Evolutionary conservation across 2,113 vertebrate species (phyloP), one percentile per base, ranked within the genome.

Genomic region (Hemiscyllium ocellatum): DNA sequence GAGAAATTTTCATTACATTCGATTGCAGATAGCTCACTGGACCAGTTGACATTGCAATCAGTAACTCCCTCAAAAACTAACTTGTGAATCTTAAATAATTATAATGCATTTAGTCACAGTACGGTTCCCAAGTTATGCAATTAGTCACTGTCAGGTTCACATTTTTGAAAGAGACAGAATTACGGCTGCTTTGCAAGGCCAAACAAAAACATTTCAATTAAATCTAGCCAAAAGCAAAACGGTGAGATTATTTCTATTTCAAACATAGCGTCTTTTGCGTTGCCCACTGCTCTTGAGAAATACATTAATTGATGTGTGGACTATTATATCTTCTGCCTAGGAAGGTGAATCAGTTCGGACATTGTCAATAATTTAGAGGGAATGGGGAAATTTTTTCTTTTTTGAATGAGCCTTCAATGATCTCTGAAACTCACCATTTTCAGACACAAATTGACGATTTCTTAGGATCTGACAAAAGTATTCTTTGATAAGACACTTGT

Each of bases 101-200:
- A 93, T 5, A 68, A 93, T 68, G 89, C 89, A 93, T n/a, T 93
- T 91, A 91, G 61, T 66, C 89, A 61, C 50, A 90, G 50, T 61
- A 61, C 13, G 13, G 87, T 90, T 61, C 29, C 50, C 87, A 93
- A 20, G n/a, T 17, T 17, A 17, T 91, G 87, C 56, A 61, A 91
- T 91, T 56, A 65, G 87, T 91, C 29, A n/a, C 52, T 91, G 15
- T 61, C 33, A 65, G 4, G 33, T 68, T 66, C 89, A 37, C 17
- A 91, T 91, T 91, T 91, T 80, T 80, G 76, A 80, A 80, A 80
- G 76, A 80, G 33, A 80, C 17, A 42, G 80, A 83, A 83, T 83
- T 83, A 83, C 80, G 42, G 37, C 80, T 83, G 80, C 42, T 83
- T 83, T 22, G 37, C 20, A 42, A 37, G 0, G 33, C 42, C 37